Conservation (phyloP, 2,888 invertebrate genomes). For the Eumerus sabulonum region DNA sequence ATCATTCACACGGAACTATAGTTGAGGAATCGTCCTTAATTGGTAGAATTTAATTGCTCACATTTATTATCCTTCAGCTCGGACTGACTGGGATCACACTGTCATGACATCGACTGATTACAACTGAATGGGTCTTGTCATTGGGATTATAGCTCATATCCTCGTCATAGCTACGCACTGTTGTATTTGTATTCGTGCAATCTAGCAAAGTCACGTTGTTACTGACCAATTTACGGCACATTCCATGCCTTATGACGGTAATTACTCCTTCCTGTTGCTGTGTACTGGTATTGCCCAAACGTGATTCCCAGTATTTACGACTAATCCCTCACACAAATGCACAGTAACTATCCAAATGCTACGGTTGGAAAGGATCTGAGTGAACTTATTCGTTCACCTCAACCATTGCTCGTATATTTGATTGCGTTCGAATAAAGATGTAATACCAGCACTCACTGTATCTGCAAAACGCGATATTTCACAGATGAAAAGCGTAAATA, state of each 20-base stretch:
- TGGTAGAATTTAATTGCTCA: conserved; percentile 41
- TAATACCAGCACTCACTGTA: conserved; percentile 14
- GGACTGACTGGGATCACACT: background rate
- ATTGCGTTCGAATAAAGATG: conserved; percentile 44
- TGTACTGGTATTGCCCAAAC: conserved; percentile 26
- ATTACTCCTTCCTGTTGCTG: conserved; percentile 25
- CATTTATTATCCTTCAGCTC: conserved; percentile 33
- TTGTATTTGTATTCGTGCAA: conserved; percentile 4
- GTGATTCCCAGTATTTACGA: conserved; percentile 25
- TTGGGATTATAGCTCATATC: too few relatives aligned
- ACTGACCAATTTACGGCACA: conserved; percentile 41
- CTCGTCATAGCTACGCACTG: too few relatives aligned
- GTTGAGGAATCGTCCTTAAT: conserved; percentile 6
- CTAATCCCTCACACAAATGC: too few relatives aligned
- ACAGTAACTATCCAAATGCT: conserved; percentile 3
- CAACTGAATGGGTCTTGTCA: conserved; percentile 26
- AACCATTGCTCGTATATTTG: too few relatives aligned
- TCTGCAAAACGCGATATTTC: conserved; percentile 46
- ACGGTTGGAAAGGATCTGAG: conserved; percentile 7
- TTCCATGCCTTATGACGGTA: conserved; percentile 34
- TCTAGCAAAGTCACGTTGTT: conserved; percentile 24
- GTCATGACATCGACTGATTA: conserved; percentile 25
- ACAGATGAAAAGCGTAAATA: conserved; percentile 64
- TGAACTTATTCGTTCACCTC: conserved; percentile 23
- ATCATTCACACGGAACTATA: too few relatives aligned